Evolutionary conservation across 2,113 vertebrate genomes (phyloP).

Genomic region (Phyllostomus hastatus): DNA sequence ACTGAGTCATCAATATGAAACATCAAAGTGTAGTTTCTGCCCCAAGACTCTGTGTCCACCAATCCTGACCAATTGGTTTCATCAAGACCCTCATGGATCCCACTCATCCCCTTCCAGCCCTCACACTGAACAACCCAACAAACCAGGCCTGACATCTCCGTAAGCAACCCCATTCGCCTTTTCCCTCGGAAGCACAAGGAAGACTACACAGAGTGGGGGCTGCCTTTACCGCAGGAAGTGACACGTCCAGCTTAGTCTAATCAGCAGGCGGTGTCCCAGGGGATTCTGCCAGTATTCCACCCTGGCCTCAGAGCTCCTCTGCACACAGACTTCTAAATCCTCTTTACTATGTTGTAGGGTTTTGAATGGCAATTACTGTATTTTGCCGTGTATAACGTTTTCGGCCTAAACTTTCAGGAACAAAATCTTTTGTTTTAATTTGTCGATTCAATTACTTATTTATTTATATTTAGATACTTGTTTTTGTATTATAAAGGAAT

Average conservation of each 20-base stretch:
- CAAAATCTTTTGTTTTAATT: too few species aligned
- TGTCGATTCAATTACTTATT: too few species aligned
- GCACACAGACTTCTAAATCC: not conserved
- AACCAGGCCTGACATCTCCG: not conserved
- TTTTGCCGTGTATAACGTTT: too few species aligned
- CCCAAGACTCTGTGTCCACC: not conserved
- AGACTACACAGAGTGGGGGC: rapidly evolving
- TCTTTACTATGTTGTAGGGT: not conserved
- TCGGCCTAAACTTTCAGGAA: too few species aligned
- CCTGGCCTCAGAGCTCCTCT: not conserved
- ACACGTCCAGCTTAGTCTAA: not conserved
- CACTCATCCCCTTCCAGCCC: rapidly evolving
- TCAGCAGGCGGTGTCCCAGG: not conserved
- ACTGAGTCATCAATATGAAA: not conserved
- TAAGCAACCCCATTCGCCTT: not conserved
- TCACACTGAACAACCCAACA: not conserved
- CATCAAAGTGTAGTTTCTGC: not conserved
- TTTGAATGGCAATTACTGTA: not conserved
- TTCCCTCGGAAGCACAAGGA: not conserved
- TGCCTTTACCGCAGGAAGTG: rapidly evolving
- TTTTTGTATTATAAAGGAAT: too few species aligned
- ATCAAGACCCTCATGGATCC: not conserved
- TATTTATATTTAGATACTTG: too few species aligned
- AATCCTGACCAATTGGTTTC: not conserved
- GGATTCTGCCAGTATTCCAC: not conserved